phyloP scores from a whole-genome alignment of 2,113 vertebrate species.

The Sapajus apella region DNA sequence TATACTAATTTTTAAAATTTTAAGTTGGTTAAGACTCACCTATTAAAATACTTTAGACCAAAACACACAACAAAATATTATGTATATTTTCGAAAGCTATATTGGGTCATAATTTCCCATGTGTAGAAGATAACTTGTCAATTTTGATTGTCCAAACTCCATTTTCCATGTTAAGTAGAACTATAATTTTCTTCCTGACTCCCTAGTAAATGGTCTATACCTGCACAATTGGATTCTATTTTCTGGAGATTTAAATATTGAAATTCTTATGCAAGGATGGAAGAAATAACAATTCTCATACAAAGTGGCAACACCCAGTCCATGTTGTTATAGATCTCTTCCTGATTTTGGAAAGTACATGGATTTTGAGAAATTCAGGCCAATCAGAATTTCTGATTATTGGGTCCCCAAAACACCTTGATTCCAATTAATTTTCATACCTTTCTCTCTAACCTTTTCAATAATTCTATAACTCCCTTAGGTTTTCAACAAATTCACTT shows the following conservation, averaged over 20 bases:
- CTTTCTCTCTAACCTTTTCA: background rate
- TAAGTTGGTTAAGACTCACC: background rate
- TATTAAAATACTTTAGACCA: conserved; percentile 10
- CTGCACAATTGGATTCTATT: background rate
- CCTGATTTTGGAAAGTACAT: too few relatives aligned
- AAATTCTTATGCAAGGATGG: background rate
- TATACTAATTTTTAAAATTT: background rate
- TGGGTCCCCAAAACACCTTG: background rate
- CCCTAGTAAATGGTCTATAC: background rate
- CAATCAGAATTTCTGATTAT: background rate
- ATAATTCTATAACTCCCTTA: background rate
- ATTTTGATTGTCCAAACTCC: background rate
- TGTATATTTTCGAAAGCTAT: conserved; percentile 1
- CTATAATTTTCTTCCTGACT: background rate
- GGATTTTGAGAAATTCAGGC: too few relatives aligned
- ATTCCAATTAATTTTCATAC: background rate
- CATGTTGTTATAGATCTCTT: background rate
- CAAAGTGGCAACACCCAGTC: background rate
- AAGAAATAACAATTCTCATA: background rate
- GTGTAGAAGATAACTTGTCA: background rate
- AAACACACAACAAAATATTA: background rate
- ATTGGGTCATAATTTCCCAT: background rate
- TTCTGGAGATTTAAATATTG: background rate
- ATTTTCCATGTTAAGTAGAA: background rate
- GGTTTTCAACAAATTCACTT: background rate